Evolutionary conservation across 92 coral and sea anemone species (phyloP), one percentile per base, ranked within the genome.

Genomic region (Umimayanthus chanpuru): DNA sequence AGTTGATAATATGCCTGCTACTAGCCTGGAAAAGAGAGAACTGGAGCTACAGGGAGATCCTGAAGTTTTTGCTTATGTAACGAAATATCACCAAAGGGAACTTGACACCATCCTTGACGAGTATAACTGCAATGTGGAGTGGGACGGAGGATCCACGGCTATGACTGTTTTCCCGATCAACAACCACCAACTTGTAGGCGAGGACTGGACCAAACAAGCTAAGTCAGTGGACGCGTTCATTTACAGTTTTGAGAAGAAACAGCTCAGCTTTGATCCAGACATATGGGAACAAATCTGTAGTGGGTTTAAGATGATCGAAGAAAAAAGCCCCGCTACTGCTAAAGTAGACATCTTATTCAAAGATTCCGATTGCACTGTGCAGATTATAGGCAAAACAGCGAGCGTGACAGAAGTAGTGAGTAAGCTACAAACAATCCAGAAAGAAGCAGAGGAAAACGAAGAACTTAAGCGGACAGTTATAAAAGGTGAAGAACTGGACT

Each of bases 371-470:
- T 43, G 30, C 25, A 40, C 79, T 8, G 88, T 65, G 4, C 47
- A 87, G 75, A 61, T 90, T 32, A 87, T 65, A 14, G 93, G 93
- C 4, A 90, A 50, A 73, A 21, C 32, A 5, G 56, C n/a, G 16
- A 9, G 53, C 23, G 93, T 90, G 4, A 65, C 79, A 6, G 26
- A 77, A 32, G 85, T 72, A 64, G 15, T 72, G 76, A 7, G 36
- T 9, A 65, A 36, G 30, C 14, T 90, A 26, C 16, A 76, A 66
- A 32, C 74, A 23, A 58, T 81, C 21, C 74, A 61, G 32, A 55
- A n/a, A 25, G 71, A 16, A 8, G 85, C 80, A 8, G 85, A 77
- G 36, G 76, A 89, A 28, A 75, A 66, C 26, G 41, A 23, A 16
- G 79, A 89, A 55, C 85, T 85, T 6, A 66, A 82, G 78, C 80